Percentiles rank a stretch among this genome's conserved stretches.
Conservation (phyloP, 1,140 invertebrate genomes). For the Goniozus legneri region DNA sequence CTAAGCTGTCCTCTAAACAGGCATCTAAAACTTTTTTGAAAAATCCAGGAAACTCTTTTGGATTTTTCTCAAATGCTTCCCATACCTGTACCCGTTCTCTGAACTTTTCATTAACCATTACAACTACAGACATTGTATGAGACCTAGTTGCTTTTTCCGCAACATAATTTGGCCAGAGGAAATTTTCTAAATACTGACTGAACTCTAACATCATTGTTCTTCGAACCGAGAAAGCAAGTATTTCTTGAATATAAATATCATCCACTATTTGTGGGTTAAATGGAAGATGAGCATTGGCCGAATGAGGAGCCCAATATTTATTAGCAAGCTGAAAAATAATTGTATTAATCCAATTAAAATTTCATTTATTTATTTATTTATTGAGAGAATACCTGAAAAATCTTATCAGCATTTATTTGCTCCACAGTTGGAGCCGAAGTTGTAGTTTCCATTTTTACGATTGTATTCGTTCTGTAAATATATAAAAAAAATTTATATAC, state of each 20-base stretch:
- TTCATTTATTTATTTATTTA: neutral
- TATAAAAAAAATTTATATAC: too few relatives aligned
- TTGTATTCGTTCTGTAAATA: too few relatives aligned
- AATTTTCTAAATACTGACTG: slow-evolving; percentile 96
- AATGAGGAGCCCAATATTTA: slow-evolving; percentile 85
- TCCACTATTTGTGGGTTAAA: slow-evolving; percentile 75
- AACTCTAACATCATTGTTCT: slow-evolving; percentile 95
- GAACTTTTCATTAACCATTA: slow-evolving; percentile 99
- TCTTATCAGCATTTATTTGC: slow-evolving; percentile 78
- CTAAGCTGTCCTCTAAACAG: slow-evolving; percentile 60
- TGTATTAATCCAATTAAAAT: too few relatives aligned
- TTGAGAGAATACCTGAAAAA: slow-evolving; percentile 64
- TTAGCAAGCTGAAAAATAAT: slow-evolving; percentile 67
- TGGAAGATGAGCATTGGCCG: slow-evolving; percentile 63
- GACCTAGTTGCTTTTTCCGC: slow-evolving; percentile 65
- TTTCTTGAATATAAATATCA: slow-evolving; percentile 78
- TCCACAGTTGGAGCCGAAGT: slow-evolving; percentile 72
- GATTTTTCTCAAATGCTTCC: slow-evolving; percentile 80
- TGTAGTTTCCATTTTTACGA: slow-evolving; percentile 54
- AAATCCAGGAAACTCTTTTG: slow-evolving; percentile 81
- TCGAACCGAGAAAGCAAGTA: slow-evolving; percentile 75
- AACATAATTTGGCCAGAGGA: slow-evolving; percentile 94
- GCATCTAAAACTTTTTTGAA: slow-evolving; percentile 80
- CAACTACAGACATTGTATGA: slow-evolving; percentile 92
- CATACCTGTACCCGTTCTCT: slow-evolving; percentile 95